Base-by-base conservation (phyloP, 2,797 vertebrate species). In the Arctocebus calabarensis region DNA sequence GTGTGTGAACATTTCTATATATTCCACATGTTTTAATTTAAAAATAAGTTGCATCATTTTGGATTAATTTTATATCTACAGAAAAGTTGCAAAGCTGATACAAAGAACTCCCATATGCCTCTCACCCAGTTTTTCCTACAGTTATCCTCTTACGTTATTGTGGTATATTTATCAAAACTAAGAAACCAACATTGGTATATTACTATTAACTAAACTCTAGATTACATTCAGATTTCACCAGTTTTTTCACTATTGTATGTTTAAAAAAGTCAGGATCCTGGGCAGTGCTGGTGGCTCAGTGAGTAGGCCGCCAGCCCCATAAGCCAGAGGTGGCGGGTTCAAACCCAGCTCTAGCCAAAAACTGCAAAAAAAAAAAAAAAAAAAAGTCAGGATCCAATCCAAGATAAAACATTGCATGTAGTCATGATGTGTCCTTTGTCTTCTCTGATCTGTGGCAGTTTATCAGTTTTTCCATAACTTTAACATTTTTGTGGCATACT, bases 91-190 rank as follows among this genome's bases (percentile, higher is more conserved):
- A 66, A 90, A 95, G 52, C 32, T 68, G 81, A 12, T 61, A 71
- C 59, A 75, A 62, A 94, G 52, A 85, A 57, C 85, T 96, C 19
- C 64, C 32, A 68, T 78, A 73, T 10, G 71, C 20, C 27, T 29
- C 37, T 91, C 37, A 73, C n/a, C 29, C 45, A 81, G 29, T 87
- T 93, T 89, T 22, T 4, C 12, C 4, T 94, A 84, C 81, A 77
- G 14, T 73, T 94, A 37, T 57, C 11, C 61, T 82, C 19, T 83
- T 84, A 75, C 10, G 55, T 78, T 93, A 73, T 34, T 93, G 40
- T 92, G 43, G 16, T 45, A 70, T 34, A 45, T 62, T 91, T 83
- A 77, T 90, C 27, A 90, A 95, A 96, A 94, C 62, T 87, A 92
- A 94, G 59, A 87, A 77, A 77, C 20, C 5, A 66, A 73, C 19